Evolutionary conservation across 2,888 invertebrate species (phyloP).

Genomic region (Rambutsinella grinnellia): DNA sequence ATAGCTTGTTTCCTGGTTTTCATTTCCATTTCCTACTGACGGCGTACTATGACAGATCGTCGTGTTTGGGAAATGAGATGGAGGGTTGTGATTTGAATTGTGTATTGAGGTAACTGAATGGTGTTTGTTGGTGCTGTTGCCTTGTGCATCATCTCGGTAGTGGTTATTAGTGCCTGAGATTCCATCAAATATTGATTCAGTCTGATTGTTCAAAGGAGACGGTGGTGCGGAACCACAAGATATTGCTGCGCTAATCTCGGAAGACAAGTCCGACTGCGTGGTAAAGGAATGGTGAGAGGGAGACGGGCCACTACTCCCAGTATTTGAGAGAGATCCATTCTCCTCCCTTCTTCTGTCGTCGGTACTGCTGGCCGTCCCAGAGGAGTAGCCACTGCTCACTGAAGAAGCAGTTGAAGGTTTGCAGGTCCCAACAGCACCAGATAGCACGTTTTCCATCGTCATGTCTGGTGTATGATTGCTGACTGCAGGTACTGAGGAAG

Average conservation of each 20-base stretch:
- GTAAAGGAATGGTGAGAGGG: constrained; percentile 72
- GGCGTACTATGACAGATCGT: constrained; percentile 41
- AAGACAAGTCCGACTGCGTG: constrained; percentile 81
- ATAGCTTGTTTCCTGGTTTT: constrained; percentile 56
- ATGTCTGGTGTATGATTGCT: constrained; percentile 61
- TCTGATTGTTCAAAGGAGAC: constrained; percentile 73
- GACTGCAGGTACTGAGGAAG: constrained; percentile 60
- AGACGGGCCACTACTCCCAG: constrained; percentile 69
- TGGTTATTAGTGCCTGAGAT: constrained; percentile 52
- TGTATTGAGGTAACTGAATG: constrained; percentile 44
- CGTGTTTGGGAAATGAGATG: constrained; percentile 41
- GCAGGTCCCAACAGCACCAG: constrained; percentile 63
- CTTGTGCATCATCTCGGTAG: constrained; percentile 47
- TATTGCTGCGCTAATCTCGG: constrained; percentile 84
- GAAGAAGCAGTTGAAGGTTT: constrained; percentile 65
- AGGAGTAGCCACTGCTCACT: constrained; percentile 66
- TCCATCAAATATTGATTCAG: constrained; percentile 59
- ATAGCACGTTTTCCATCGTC: constrained; percentile 53
- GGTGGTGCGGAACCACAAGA: constrained; percentile 79
- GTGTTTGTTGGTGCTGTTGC: constrained; percentile 29
- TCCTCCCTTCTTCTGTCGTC: constrained; percentile 63
- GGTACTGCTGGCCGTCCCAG: constrained; percentile 65
- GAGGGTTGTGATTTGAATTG: constrained; percentile 46
- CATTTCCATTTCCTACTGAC: constrained; percentile 39
- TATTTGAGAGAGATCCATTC: constrained; percentile 63